These are phyloP conservation scores for Candoia aspera DNA, from an alignment of 2,113 vertebrate genomes.

Conservation along the genomic window DNA sequence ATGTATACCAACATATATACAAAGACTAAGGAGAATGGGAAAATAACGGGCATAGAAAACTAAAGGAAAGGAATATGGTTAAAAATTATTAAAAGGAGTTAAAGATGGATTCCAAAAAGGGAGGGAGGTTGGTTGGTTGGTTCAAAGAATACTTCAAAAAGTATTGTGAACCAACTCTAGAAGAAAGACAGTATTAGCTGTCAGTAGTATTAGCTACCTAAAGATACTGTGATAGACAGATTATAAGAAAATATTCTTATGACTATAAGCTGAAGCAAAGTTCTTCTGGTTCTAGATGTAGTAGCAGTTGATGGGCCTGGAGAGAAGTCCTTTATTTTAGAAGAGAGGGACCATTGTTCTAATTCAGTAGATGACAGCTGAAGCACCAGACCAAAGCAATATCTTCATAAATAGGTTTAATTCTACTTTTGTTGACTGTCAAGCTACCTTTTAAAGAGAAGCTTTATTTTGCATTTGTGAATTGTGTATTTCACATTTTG, in stretches of 20 bases:
- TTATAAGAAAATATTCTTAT: neutral
- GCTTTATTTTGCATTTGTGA: neutral
- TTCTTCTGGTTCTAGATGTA: neutral
- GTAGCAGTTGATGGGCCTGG: neutral
- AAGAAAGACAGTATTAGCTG: neutral
- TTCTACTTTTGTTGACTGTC: neutral
- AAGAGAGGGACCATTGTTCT: neutral
- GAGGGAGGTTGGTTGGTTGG: no score
- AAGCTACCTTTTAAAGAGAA: neutral
- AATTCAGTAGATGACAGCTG: neutral
- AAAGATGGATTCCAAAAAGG: neutral
- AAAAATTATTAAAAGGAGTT: neutral
- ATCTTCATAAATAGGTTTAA: neutral
- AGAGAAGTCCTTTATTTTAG: neutral
- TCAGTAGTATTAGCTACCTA: neutral
- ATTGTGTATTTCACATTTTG: neutral
- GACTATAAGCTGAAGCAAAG: neutral
- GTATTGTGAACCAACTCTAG: neutral
- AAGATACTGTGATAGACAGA: neutral
- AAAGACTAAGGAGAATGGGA: neutral
- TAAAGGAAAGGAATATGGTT: neutral
- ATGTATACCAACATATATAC: neutral
- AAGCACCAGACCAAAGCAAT: neutral
- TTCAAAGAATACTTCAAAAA: neutral
- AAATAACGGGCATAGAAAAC: neutral